Evolutionary conservation across 1,140 invertebrate species (phyloP), one percentile per base, ranked within the genome.

Genomic region (Chionoecetes opilio): DNA sequence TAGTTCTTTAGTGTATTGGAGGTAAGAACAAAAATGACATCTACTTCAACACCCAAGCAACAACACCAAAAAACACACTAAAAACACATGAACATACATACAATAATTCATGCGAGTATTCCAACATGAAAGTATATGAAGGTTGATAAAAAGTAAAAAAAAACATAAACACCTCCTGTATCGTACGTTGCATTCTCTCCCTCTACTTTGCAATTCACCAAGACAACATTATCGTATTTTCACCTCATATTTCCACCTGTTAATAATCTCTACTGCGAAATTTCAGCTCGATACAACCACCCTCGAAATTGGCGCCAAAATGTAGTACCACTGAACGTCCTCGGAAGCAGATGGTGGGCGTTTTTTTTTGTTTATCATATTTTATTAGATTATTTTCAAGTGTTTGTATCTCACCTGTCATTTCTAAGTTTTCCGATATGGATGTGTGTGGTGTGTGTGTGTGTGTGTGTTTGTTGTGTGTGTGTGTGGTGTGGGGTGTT

Each of bases 401-500:
- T 53, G 46, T 53, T 53, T 14, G 46, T 17, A 53, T 53, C 46
- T 53, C 46, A 53, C 46, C 46, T 53, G 46, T 53, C 46, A 53
- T 17, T 53, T 53, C 21, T 53, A 53, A 53, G 46, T 38, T 88
- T 21, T 38, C 11, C 11, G n/a, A n/a, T 5, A 26, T 32, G 85
- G 31, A 32, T 86, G 85, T 29, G 85, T 29, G 21, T 86, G 85
- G 85, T 86, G 85, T 29, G n/a, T 86, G 85, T 86, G 85, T 86
- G 85, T 86, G 85, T 86, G 85, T 86, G 85, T 86, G 85, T 86
- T 29, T 86, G 85, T n/a, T 86, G 85, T 86, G 85, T 86, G 85
- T 86, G 85, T 86, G 85, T 86, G 85, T 86, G 85, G 85, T 86
- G 85, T 87, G 37, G 86, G 37, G 86, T 91, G 41, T 91, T 91